Base-by-base conservation (phyloP, 2,888 invertebrate genomes). In the Acheta domesticus region DNA sequence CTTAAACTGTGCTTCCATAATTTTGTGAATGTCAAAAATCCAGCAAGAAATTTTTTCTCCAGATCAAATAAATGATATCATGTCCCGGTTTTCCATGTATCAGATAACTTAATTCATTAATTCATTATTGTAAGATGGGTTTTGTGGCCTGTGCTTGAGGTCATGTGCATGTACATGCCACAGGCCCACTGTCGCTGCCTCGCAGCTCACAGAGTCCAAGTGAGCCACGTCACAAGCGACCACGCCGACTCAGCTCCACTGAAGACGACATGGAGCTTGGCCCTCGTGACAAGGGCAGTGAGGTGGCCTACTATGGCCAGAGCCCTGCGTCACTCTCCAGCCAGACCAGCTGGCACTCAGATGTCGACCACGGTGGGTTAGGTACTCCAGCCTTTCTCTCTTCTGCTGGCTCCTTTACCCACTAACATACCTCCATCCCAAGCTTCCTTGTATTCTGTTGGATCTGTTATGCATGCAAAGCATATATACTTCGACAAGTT, bases 211-310 rank as follows among this genome's bases (percentile, higher is more conserved):
- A 86, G 82, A 87, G 87, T 83, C 87, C 88, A 76, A 85, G 86
- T 81, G 87, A 89, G 85, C 87, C 89, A 84, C 85, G 88, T 79
- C 88, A 87, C 84, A 90, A 90, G 84, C 86, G 90, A 80, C 84
- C 89, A 78, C 87, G 89, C 80, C 86, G 89, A 80, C 87, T 89
- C 82, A 89, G 89, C 78, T 89, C 89, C 1, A 86, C 87, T 12
- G 90, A 90, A 80, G 90, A 89, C 82, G 89, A 89, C 82, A 87
- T 87, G 82, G 89, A 89, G 81, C 86, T 86, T 76, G 85, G 86
- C n/a, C 79, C 75, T 20, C 85, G 86, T 21, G 87, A 87, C 82
- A 87, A 87, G 80, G 82, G 82, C 50, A 86, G 86, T 48, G 88
- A 88, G 81, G 86, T 87, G 79, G 85, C 86, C 75, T 90, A 89